phyloP scores from a whole-genome alignment of 2,113 vertebrate species.

The Lethenteron reissneri region DNA sequence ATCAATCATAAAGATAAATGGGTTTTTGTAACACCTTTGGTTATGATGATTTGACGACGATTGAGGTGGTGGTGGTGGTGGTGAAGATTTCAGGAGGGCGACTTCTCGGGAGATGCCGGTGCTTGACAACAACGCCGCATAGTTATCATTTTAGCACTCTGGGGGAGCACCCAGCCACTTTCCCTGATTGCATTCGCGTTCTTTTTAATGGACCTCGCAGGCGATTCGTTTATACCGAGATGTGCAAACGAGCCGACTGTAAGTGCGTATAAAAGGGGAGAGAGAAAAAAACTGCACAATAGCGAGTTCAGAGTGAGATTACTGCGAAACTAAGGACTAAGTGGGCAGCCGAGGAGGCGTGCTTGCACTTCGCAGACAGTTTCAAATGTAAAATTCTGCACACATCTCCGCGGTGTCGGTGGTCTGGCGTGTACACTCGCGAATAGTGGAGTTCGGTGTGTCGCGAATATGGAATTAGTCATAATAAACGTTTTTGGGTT shows the following conservation, averaged over 20 bases:
- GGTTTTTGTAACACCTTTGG: background rate
- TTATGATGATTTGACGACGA: background rate
- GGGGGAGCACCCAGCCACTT: background rate
- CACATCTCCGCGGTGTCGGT: background rate
- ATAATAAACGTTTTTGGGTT: too few species aligned
- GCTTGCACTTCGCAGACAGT: background rate
- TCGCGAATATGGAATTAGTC: background rate
- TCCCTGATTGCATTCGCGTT: background rate
- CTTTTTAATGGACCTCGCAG: background rate
- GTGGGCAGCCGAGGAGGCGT: background rate
- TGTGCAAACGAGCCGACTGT: background rate
- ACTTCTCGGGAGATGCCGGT: background rate
- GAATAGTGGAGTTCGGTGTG: background rate
- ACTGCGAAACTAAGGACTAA: background rate
- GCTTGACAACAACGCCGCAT: background rate
- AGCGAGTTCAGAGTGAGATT: background rate
- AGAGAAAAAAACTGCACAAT: background rate
- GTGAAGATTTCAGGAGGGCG: background rate
- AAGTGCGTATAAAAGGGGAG: background rate
- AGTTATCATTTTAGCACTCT: background rate
- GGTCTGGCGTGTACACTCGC: background rate
- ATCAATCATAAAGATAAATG: background rate
- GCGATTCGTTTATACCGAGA: background rate
- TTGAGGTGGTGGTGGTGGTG: background rate
- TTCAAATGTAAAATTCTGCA: background rate